A percentile compares a stretch with the other conserved stretches of the same genome.
Evolutionary conservation across 2,888 invertebrate genomes (phyloP).

Genomic region (Pachydiplax longipennis): DNA sequence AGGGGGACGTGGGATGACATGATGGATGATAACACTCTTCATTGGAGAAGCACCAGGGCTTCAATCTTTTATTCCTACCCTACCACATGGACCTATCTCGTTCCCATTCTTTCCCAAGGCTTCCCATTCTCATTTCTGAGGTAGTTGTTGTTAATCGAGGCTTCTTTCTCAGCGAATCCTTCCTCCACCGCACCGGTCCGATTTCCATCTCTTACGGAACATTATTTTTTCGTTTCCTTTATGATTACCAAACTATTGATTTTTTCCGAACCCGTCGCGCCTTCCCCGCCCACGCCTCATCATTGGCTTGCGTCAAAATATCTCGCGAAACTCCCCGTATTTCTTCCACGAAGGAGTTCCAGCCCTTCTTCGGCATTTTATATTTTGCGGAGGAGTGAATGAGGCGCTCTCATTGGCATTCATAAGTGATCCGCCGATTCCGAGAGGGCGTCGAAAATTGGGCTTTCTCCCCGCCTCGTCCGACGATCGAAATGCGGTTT

Average conservation of each 20-base stretch:
- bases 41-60: neutral
- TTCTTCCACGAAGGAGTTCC: neutral
- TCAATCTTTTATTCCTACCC: neutral
- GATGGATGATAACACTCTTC: too few relatives aligned
- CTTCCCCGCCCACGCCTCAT: neutral
- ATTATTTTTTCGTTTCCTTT: neutral
- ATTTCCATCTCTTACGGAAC: neutral
- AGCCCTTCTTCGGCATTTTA: neutral
- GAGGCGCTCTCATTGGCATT: neutral
- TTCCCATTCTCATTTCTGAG: neutral
- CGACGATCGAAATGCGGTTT: too few relatives aligned
- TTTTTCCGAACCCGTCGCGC: neutral
- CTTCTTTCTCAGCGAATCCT: neutral
- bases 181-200: neutral
- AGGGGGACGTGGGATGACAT: too few relatives aligned
- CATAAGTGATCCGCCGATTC: neutral
- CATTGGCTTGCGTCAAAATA: neutral
- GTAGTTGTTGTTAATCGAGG: neutral
- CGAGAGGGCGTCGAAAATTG: neutral
- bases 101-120: neutral
- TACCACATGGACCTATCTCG: neutral
- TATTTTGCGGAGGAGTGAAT: neutral
- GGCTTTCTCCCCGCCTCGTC: neutral
- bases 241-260: neutral
- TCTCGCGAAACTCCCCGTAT: neutral